Percentiles rank a stretch among this genome's conserved stretches.
These are phyloP conservation scores for Myotis davidii DNA, from an alignment of 2,113 vertebrate genomes.

Conservation along the genomic window DNA sequence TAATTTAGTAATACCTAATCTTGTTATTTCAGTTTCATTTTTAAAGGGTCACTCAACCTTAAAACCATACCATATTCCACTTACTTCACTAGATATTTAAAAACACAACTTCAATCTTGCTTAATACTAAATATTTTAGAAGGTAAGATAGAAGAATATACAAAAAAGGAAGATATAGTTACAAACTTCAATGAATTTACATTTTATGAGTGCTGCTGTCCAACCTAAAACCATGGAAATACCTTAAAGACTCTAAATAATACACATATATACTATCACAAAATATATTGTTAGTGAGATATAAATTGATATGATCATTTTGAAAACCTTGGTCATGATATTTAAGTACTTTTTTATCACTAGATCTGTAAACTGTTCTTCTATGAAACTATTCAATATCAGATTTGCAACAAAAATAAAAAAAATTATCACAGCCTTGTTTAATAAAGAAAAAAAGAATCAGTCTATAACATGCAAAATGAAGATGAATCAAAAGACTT, in stretches of 20 bases:
- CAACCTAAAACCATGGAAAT: background rate
- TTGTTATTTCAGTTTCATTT: slow-evolving; percentile 30
- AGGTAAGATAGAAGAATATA: background rate
- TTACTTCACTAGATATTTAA: background rate
- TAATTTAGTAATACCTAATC: background rate
- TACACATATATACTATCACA: background rate
- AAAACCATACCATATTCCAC: background rate
- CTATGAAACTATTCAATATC: background rate
- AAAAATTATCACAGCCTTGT: background rate
- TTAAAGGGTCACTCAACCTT: background rate
- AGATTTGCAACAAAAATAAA: background rate
- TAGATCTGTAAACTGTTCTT: background rate
- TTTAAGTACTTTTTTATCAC: background rate
- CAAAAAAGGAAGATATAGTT: background rate
- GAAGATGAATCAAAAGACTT: background rate
- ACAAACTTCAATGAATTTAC: background rate
- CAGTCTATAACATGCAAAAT: background rate
- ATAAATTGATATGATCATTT: background rate
- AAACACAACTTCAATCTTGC: background rate
- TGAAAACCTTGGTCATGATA: background rate
- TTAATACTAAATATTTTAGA: background rate
- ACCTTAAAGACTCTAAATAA: background rate
- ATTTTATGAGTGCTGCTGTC: background rate
- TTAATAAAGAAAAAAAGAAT: background rate
- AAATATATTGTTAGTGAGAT: background rate